Evolutionary conservation across 2,797 vertebrate species (phyloP), one percentile per base, ranked within the genome.

Genomic region (Pyrocephalus nanus): DNA sequence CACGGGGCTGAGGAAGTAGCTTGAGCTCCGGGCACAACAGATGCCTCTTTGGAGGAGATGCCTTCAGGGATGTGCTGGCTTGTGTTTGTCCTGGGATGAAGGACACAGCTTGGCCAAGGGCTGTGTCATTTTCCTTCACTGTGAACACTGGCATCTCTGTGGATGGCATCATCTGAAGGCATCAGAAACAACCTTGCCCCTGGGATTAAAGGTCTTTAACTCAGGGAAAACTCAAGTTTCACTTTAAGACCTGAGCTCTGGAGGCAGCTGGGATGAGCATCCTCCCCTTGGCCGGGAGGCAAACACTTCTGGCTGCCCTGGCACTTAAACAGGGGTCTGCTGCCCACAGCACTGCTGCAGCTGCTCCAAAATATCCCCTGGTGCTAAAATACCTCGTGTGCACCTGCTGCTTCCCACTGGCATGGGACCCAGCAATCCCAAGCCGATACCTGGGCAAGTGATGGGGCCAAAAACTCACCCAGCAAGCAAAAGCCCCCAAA

Each of bases 41-140:
- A 96, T 93, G 92, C 54, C 62, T 79, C 67, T 92, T 82, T 79
- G 30, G 47, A 62, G 64, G 76, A 93, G 81, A 36, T 75, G 74
- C 70, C 90, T 88, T 84, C 54, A 25, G 95, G 93, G 86, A 30
- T 78, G 34, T 73, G 53, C 76, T 83, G 79, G 57, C 17, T 72
- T 72, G 34, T 82, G 27, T 62, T 83, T 76, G 58, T 92, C 66
- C 83, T 85, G 88, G 55, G 77, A 70, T 91, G 91, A 92, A 93
- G 95, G 88, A 90, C 71, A 7, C 2, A 3, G 36, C 34, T 86
- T 1, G 0, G 51, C 55, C 75, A 82, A 78, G 51, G 54, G 47
- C 50, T 58, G 32, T 74, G 70, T 75, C 5, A 12, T 51, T 88
- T 77, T n/a, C 30, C 57, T 92, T 77, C 73, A n/a, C 0, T 18